Evolutionary conservation across 2,888 invertebrate genomes (phyloP).

Genomic region (Orthosia gracilis): DNA sequence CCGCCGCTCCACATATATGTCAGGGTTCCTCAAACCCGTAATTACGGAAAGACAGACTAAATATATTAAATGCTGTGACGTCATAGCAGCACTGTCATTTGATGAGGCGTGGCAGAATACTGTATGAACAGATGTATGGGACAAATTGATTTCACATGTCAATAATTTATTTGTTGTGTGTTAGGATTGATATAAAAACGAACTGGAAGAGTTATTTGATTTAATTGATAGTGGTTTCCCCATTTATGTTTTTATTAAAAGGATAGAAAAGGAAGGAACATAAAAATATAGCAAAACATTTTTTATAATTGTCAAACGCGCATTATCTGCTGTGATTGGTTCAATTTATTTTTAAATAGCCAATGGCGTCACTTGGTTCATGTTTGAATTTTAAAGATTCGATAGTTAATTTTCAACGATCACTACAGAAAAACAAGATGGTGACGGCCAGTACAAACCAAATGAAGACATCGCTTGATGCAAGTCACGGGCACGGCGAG

Average conservation of each 20-base stretch:
- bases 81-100: conserved; percentile 44
- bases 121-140: conserved; percentile 40
- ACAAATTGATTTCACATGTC: conserved; percentile 43
- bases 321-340: no score
- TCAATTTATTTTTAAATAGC: no score
- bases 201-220: background rate
- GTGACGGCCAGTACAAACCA: conserved; percentile 25
- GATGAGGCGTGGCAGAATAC: conserved; percentile 50
- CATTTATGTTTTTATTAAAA: background rate
- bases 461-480: conserved; percentile 52
- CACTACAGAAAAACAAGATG: conserved; percentile 51
- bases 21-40: conserved; percentile 25
- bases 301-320: background rate
- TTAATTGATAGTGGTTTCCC: background rate
- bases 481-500: conserved; percentile 45
- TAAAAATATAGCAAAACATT: no score
- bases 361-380: no score
- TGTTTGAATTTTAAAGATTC: no score
- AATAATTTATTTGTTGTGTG: conserved; percentile 29
- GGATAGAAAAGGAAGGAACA: no score
- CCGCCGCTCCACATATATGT: conserved; percentile 34
- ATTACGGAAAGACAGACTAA: conserved; percentile 31
- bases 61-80: conserved; percentile 36
- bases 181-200: background rate
- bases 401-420: conserved; percentile 20